Evolutionary conservation across 2,888 invertebrate species (phyloP), one percentile per base, ranked within the genome.

Genomic region (Drosophila macrospina): DNA sequence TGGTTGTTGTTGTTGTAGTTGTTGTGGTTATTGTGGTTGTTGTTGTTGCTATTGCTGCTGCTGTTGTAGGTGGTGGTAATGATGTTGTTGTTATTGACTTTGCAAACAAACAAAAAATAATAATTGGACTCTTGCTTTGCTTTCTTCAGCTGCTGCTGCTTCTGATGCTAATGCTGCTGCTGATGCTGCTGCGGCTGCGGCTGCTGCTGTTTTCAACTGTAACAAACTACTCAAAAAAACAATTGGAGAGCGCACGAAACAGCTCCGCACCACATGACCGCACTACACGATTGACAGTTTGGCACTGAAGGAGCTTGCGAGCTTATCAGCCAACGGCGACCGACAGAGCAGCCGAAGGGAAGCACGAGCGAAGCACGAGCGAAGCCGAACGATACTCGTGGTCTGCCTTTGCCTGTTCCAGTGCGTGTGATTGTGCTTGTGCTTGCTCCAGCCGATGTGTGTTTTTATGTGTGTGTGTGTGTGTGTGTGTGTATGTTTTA

Each of bases 221-320:
- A 76, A 66, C 59, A 85, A 77, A 84, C 77, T 83, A 78, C 57
- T 69, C 73, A 73, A 76, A 77, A 79, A 68, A 79, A 81, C 66
- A 78, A 65, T 86, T 67, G 67, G 52, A 62, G 80, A 79, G 70
- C 89, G 82, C 89, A 78, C 82, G 71, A 74, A 63, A 68, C 60
- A 61, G 86, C 84, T 83, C 78, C 81, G 74, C 81, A 76, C 80
- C 83, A 84, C 81, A 84, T 88, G 83, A 90, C 91, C 91, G 87
- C 87, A 88, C 90, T 83, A 88, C 86, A 90, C 90, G 88, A 88
- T 83, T 87, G 88, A 88, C 88, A 88, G 88, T 91, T 91, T 91
- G 91, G 90, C 91, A 91, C 91, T 91, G 75, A 80, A 68, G 74
- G 62, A 69, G 63, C 69, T 64, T 57, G 61, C 68, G 60, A 69